phyloP scores from a whole-genome alignment of 2,113 vertebrate species.

The Glareola pratincola region DNA sequence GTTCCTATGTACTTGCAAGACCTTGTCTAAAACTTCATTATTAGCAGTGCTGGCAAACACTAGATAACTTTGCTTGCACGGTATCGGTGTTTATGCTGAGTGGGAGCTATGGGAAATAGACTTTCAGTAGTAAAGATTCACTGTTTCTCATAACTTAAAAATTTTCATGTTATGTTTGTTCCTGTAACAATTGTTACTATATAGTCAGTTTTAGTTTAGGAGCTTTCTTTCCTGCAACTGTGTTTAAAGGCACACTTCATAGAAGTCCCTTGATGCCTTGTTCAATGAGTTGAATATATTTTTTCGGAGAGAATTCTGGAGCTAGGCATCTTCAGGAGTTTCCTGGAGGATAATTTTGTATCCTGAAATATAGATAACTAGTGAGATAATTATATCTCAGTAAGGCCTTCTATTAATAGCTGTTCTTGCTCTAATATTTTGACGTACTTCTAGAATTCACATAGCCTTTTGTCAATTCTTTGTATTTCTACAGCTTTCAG shows the following conservation, averaged over 20 bases:
- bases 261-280: not conserved
- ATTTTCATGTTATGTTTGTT: not conserved
- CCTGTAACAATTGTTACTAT: not conserved
- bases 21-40: not conserved
- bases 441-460: not conserved
- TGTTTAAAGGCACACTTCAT: not conserved
- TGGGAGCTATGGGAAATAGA: not conserved
- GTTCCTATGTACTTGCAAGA: not conserved
- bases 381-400: not conserved
- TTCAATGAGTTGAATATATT: not conserved
- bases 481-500: not conserved
- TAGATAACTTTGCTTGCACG: not conserved
- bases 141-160: not conserved
- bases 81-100: not conserved
- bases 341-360: not conserved
- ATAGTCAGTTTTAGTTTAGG: not conserved
- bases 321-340: not conserved
- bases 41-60: not conserved
- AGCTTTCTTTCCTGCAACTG: not conserved
- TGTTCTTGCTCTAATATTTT: not conserved
- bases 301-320: not conserved
- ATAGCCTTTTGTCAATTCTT: not conserved
- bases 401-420: not conserved
- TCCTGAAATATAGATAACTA: not conserved
- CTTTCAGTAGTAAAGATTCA: not conserved